Percentiles rank a stretch among this genome's conserved stretches.
Evolutionary conservation across 2,113 vertebrate genomes (phyloP).

Genomic region (Ploceus nigricollis): DNA sequence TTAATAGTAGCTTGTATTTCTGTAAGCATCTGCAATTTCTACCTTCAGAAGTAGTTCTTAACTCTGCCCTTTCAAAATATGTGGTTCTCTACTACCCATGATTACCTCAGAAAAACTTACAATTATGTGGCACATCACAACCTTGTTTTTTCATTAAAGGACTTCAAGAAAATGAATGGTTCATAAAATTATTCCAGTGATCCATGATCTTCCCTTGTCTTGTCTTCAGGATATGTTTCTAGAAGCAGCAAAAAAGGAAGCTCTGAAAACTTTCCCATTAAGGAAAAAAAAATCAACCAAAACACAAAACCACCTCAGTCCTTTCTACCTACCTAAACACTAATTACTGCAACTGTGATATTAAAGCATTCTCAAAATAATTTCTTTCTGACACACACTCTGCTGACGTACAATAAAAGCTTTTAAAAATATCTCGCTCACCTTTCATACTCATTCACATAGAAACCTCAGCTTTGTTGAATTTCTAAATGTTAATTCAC

Average conservation of each 20-base stretch:
- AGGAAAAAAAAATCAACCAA: neutral
- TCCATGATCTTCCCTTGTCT: neutral
- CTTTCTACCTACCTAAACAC: neutral
- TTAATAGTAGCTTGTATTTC: neutral
- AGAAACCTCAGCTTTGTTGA: neutral
- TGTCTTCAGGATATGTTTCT: neutral
- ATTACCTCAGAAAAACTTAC: neutral
- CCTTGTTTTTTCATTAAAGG: neutral
- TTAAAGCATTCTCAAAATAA: slow-evolving; percentile 5
- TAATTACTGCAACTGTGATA: slow-evolving; percentile 13
- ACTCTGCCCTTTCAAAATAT: neutral
- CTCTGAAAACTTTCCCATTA: neutral
- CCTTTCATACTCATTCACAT: slow-evolving; percentile 5
- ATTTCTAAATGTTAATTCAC: slow-evolving; percentile 50
- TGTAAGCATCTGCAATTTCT: neutral
- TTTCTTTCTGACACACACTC: slow-evolving; percentile 1
- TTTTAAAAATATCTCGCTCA: slow-evolving; percentile 29
- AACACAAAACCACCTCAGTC: fast-evolving
- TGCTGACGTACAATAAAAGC: neutral
- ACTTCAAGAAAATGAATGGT: neutral
- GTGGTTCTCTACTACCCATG: neutral
- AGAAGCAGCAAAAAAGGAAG: neutral
- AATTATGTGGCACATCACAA: neutral
- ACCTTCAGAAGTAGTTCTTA: neutral
- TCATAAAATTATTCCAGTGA: neutral